phyloP scores from a whole-genome alignment of 2,113 vertebrate species.

The Procavia capensis region DNA sequence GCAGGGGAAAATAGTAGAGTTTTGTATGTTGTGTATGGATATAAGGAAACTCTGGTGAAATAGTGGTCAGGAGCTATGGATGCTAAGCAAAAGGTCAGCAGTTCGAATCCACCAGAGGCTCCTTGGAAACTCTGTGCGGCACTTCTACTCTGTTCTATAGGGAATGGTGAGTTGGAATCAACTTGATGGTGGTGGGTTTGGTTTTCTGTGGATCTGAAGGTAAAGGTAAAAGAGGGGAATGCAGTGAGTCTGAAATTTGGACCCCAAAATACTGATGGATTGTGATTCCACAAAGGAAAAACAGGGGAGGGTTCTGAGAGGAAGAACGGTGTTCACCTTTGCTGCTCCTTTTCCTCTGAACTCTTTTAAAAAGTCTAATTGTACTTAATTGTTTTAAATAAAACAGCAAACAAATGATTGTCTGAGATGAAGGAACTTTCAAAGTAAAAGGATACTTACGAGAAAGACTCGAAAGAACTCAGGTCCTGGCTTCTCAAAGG shows the following conservation, averaged over 20 bases:
- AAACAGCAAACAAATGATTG: slow-evolving; percentile 16
- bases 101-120: too few relatives aligned
- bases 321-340: neutral
- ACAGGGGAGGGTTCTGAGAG: neutral
- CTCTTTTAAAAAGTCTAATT: slow-evolving; percentile 27
- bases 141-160: too few relatives aligned
- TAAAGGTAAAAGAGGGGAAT: neutral
- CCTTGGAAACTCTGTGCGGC: too few relatives aligned
- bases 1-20: neutral
- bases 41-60: too few relatives aligned
- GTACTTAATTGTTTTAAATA: slow-evolving; percentile 52
- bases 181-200: too few relatives aligned
- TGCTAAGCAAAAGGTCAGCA: too few relatives aligned
- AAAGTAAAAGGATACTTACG: slow-evolving; percentile 43
- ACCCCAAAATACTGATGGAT: neutral
- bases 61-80: too few relatives aligned
- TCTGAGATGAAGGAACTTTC: slow-evolving; percentile 40
- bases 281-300: neutral
- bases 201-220: neutral
- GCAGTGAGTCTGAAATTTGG: neutral
- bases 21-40: neutral
- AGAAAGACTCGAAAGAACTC: slow-evolving; percentile 41
- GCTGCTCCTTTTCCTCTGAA: neutral
- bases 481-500: slow-evolving; percentile 30
- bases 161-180: too few relatives aligned